Evolutionary conservation across 2,113 vertebrate species (phyloP).

Genomic region (Dasyurus viverrinus): DNA sequence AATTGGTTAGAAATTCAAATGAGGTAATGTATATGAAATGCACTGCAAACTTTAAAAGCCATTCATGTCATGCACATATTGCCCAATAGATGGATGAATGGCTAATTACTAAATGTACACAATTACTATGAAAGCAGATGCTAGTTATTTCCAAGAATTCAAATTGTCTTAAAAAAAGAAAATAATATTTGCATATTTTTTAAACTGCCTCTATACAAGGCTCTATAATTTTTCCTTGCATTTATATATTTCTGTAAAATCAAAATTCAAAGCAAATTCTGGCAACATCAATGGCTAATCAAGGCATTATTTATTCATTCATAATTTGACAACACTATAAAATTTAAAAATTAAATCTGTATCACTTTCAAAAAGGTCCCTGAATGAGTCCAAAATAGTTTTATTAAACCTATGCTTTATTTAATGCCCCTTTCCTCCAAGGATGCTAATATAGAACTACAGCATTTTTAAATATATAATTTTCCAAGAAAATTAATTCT

Average conservation of each 20-base stretch:
- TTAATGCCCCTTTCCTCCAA: background rate
- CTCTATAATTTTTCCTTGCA: background rate
- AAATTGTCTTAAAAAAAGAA: background rate
- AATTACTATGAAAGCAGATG: background rate
- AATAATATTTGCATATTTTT: background rate
- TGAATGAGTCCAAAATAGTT: background rate
- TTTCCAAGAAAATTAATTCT: background rate
- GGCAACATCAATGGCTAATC: background rate
- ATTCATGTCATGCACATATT: background rate
- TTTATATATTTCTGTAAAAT: background rate
- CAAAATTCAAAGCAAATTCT: background rate
- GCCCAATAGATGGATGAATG: background rate
- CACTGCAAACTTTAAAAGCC: background rate
- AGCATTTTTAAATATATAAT: background rate
- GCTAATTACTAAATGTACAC: background rate
- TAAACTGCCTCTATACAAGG: background rate
- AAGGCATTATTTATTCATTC: background rate
- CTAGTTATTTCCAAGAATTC: background rate
- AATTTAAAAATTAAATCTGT: background rate
- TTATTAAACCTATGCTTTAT: background rate
- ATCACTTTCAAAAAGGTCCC: background rate
- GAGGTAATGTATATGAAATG: background rate
- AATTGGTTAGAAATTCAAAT: background rate
- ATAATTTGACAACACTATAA: background rate
- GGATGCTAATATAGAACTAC: background rate